These are phyloP conservation scores for Stegostoma tigrinum DNA, from an alignment of 2,113 vertebrate species.

Conservation along the genomic window DNA sequence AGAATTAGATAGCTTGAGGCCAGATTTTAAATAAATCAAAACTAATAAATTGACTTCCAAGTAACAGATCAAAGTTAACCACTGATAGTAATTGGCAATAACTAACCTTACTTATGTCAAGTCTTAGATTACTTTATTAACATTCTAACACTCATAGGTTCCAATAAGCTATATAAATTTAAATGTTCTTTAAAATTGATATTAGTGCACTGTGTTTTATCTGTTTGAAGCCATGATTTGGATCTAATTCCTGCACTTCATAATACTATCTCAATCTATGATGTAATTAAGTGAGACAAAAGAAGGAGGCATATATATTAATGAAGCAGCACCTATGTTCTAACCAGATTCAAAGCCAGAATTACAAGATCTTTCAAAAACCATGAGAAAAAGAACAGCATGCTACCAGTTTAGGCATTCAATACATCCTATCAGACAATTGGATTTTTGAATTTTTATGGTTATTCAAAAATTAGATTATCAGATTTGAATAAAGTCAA, in stretches of 20 bases:
- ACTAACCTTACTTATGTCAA: neutral
- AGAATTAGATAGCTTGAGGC: neutral
- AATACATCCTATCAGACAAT: neutral
- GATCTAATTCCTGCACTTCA: neutral
- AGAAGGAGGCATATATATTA: neutral
- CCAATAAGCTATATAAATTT: neutral
- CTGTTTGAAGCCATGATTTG: neutral
- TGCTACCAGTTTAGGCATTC: neutral
- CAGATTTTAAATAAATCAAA: constrained; percentile 1
- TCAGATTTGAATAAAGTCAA: neutral
- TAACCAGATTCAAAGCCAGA: neutral
- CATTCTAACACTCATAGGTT: neutral
- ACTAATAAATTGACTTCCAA: neutral
- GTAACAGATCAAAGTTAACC: neutral
- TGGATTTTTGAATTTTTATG: neutral
- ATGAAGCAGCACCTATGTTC: neutral
- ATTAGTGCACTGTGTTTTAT: neutral
- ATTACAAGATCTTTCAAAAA: neutral
- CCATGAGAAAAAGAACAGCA: neutral
- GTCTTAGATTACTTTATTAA: neutral
- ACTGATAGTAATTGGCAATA: neutral
- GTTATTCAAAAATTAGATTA: no score
- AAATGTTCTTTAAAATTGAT: neutral
- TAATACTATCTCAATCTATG: neutral
- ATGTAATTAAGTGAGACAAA: neutral